Evolutionary conservation across 2,888 invertebrate species (phyloP).

Genomic region (Anorthoa munda): DNA sequence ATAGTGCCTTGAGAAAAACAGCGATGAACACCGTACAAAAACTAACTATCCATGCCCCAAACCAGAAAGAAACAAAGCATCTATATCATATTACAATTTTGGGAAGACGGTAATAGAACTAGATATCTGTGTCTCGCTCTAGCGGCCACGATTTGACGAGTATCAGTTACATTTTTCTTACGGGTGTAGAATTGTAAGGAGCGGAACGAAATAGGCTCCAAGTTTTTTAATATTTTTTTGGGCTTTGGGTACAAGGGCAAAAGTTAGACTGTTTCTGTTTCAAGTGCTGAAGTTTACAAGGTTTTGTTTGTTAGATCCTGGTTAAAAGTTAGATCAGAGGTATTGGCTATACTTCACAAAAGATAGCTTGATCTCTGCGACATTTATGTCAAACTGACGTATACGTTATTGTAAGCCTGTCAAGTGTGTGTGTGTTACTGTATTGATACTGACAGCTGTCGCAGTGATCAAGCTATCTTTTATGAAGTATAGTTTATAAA

Average conservation of each 20-base stretch:
- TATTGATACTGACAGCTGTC: too few species aligned
- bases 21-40: constrained; percentile 47
- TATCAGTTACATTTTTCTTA: constrained; percentile 74
- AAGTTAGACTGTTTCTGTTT: neutral
- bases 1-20: constrained; percentile 8
- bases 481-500: too few species aligned
- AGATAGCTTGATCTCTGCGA: too few species aligned
- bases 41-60: constrained; percentile 21
- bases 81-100: constrained; percentile 73
- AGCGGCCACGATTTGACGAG: constrained; percentile 72
- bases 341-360: too few species aligned
- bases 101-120: constrained; percentile 72
- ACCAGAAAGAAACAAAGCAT: constrained; percentile 66
- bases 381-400: too few species aligned
- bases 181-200: constrained; percentile 58
- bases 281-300: neutral
- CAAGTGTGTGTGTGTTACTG: too few species aligned
- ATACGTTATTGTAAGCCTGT: too few species aligned
- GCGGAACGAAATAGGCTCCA: constrained; percentile 27
- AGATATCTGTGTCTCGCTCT: constrained; percentile 67
- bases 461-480: too few species aligned
- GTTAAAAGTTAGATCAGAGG: neutral
- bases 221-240: constrained; percentile 36
- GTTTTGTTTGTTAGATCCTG: neutral
- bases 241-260: neutral